phyloP scores from a whole-genome alignment of 2,797 vertebrate species.

The Remorina albescens region DNA sequence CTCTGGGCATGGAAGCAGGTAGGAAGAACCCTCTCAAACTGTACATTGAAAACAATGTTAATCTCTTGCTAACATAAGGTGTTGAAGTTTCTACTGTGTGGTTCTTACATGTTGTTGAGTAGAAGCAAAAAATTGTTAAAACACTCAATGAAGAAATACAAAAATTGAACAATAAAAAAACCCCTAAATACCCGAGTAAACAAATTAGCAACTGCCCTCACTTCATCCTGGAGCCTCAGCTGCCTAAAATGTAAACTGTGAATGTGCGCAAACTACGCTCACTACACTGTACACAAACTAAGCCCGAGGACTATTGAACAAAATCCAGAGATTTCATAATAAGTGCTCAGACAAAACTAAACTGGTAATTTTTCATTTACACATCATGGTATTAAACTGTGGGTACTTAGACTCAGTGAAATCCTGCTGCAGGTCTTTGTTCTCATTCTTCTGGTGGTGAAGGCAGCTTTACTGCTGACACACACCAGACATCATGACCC shows the following conservation, averaged over 20 bases:
- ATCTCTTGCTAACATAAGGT: too few relatives aligned
- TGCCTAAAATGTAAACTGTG: not conserved
- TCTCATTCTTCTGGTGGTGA: constrained; percentile 58
- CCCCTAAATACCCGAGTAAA: not conserved
- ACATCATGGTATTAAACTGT: constrained; percentile 49
- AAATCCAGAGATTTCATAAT: constrained; percentile 11
- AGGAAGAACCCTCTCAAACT: too few relatives aligned
- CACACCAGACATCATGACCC: constrained; percentile 77
- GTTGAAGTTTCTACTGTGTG: too few relatives aligned
- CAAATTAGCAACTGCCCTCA: not conserved
- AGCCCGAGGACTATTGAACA: constrained; percentile 5
- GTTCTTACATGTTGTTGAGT: too few relatives aligned
- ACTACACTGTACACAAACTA: not conserved
- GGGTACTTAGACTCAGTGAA: constrained; percentile 51
- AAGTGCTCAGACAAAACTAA: constrained; percentile 5
- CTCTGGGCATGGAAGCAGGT: too few relatives aligned
- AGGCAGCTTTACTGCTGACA: constrained; percentile 77
- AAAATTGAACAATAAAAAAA: too few relatives aligned
- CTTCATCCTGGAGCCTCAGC: constrained; percentile 3
- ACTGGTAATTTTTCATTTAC: constrained; percentile 29
- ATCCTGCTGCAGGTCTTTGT: constrained; percentile 67
- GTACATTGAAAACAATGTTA: too few relatives aligned
- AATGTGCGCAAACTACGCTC: not conserved
- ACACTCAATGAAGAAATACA: too few relatives aligned
- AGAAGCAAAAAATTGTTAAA: not conserved